phyloP scores from a whole-genome alignment of 35 echinoderm and acorn worm genomes.

The Apostichopus japonicus region DNA sequence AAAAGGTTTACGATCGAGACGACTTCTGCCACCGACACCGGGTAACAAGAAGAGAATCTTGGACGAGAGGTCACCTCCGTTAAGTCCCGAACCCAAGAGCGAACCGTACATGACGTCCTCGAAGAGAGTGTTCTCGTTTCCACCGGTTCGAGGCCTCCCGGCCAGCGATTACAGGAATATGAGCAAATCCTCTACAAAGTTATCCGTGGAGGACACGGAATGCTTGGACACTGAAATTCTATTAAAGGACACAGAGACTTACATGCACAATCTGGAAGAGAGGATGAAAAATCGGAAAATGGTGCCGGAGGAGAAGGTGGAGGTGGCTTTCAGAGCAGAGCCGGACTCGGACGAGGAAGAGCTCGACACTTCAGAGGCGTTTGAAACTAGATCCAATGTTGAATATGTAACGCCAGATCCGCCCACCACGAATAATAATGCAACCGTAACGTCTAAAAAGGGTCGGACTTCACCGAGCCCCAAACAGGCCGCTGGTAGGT shows the following conservation, averaged over 20 bases:
- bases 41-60: not conserved
- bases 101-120: constrained; percentile 27
- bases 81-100: constrained; percentile 42
- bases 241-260: constrained; percentile 89
- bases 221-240: constrained; percentile 87
- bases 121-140: constrained; percentile 29
- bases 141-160: not conserved
- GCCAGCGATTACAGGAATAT: constrained; percentile 3
- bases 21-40: constrained; percentile 21
- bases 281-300: constrained; percentile 63
- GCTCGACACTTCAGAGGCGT: constrained; percentile 11
- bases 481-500: constrained; percentile 43
- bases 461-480: constrained; percentile 35
- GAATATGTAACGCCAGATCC: not conserved
- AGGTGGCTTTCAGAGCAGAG: not conserved
- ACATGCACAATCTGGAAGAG: constrained; percentile 80
- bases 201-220: constrained; percentile 60
- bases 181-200: constrained; percentile 43
- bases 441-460: constrained; percentile 3
- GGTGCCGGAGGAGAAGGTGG: not conserved
- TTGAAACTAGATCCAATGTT: constrained; percentile 26
- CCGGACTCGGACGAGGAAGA: not conserved
- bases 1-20: not conserved
- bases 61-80: not conserved
- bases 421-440: not conserved